Evolutionary conservation across 2,888 invertebrate genomes (phyloP), one percentile per base, ranked within the genome.

Genomic region (Amblyteles armatorius): DNA sequence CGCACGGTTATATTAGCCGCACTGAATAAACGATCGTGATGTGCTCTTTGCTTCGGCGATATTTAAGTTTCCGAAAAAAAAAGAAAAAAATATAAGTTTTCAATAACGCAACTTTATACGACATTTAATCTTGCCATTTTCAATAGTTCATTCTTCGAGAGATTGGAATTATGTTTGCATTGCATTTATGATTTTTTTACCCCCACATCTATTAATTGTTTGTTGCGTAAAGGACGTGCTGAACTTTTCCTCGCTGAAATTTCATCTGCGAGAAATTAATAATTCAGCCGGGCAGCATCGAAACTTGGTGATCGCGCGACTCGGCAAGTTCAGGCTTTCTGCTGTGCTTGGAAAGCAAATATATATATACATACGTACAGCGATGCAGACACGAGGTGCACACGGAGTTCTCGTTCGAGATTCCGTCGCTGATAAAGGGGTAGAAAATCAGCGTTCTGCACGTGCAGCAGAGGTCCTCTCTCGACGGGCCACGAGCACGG

Each of bases 391-490:
- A 89, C 89, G 87, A 79, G 79, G 55, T 71, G 73, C 60, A 85
- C 84, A 84, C 82, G 83, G 67, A 83, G 85, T 72, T 83, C 83
- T 71, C 86, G 86, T 73, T 84, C 79, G 84, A 89, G 90, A 90
- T 90, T 84, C 85, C 79, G 86, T 76, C 79, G 88, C 81, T 90
- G 92, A 92, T 92, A 92, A 91, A 91, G 89, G 91, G 89, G 88
- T 76, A 91, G 92, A 91, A 91, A 92, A 93, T 93, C 91, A 89
- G 90, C 89, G 87, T 89, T 90, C 79, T 72, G 91, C 92, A 91
- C 91, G 92, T 92, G 92, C 91, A 92, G 48, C 79, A 33, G 33
- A n/a, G 13, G 16, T 29, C 5, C 63, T 33, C 71, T 65, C 55
- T 71, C 19, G 63, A n/a, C 29, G 44, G 40, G 52, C 71, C 67